Conservation (phyloP, 2,888 invertebrate genomes). For the Crematogaster levior region DNA sequence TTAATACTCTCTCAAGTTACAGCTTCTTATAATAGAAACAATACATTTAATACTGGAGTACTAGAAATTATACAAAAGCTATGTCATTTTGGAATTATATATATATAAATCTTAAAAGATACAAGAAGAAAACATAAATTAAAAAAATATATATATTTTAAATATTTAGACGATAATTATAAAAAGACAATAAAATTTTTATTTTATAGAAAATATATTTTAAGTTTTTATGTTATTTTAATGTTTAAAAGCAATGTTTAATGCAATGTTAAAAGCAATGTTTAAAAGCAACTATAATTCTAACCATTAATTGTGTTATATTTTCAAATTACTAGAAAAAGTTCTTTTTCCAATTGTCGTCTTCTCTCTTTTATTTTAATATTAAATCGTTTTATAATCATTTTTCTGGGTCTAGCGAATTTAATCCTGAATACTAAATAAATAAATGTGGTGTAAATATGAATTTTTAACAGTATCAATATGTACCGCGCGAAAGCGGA, state of each 20-base stretch:
- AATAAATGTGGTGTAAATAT: slow-evolving; percentile 10
- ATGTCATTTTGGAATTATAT: not conserved
- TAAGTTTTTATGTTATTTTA: not conserved
- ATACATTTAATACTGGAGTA: not conserved
- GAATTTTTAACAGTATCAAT: slow-evolving; percentile 14
- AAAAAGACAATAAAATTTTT: not conserved
- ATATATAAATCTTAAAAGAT: not conserved
- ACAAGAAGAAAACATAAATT: not conserved
- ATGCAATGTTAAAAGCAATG: no score
- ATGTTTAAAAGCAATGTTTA: not conserved
- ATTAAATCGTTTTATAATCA: not conserved
- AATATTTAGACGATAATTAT: no score
- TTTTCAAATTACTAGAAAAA: not conserved
- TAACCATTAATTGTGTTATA: not conserved
- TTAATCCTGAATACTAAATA: not conserved
- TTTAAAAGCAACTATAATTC: not conserved
- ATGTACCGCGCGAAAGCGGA: not conserved
- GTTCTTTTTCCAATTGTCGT: not conserved
- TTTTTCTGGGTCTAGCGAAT: not conserved
- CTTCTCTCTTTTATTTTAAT: not conserved
- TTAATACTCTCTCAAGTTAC: no score
- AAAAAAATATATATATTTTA: no score
- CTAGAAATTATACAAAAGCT: not conserved
- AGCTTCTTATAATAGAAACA: not conserved
- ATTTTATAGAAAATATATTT: not conserved